These are phyloP conservation scores for Rhimphoctona megacephalus DNA, from an alignment of 2,888 invertebrate species.

Conservation along the genomic window DNA sequence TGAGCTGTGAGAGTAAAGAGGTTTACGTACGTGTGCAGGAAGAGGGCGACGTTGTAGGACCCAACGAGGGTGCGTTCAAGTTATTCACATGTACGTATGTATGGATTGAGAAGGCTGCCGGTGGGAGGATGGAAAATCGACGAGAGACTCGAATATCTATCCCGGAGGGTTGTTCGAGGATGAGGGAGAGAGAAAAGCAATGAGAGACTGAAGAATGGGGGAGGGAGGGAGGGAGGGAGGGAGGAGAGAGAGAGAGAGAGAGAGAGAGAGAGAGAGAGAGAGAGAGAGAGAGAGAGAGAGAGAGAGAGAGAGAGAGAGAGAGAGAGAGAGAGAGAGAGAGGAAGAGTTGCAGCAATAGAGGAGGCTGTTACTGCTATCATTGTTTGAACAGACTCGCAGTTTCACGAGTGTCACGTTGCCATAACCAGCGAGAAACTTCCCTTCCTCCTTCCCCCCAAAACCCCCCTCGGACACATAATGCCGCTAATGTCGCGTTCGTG, in stretches of 20 bases:
- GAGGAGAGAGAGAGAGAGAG: slow-evolving; percentile 67
- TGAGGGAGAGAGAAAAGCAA: slow-evolving; percentile 62
- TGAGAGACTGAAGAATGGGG: slow-evolving; percentile 70
- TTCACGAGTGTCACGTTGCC: slow-evolving; percentile 79
- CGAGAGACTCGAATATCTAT: slow-evolving; percentile 44
- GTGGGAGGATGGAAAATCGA: slow-evolving; percentile 34
- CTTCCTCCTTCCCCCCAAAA: neutral
- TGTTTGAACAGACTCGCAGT: slow-evolving; percentile 85
- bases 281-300: slow-evolving; percentile 68
- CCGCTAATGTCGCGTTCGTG: slow-evolving; percentile 79
- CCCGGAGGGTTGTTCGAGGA: slow-evolving; percentile 55
- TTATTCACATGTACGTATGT: slow-evolving; percentile 18
- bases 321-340: slow-evolving; percentile 66
- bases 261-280: slow-evolving; percentile 69
- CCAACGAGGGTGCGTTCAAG: slow-evolving; percentile 59
- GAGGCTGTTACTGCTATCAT: slow-evolving; percentile 82
- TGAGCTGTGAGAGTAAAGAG: slow-evolving; percentile 68
- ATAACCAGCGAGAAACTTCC: slow-evolving; percentile 35
- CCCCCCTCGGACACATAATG: slow-evolving; percentile 75
- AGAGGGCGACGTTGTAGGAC: slow-evolving; percentile 43
- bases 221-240: slow-evolving; percentile 69
- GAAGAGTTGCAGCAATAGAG: slow-evolving; percentile 73
- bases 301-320: slow-evolving; percentile 69
- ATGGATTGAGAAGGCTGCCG: neutral
- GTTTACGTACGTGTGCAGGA: slow-evolving; percentile 37